Evolutionary conservation across 2,113 vertebrate genomes (phyloP), one percentile per base, ranked within the genome.

Genomic region (Aplodontia rufa): DNA sequence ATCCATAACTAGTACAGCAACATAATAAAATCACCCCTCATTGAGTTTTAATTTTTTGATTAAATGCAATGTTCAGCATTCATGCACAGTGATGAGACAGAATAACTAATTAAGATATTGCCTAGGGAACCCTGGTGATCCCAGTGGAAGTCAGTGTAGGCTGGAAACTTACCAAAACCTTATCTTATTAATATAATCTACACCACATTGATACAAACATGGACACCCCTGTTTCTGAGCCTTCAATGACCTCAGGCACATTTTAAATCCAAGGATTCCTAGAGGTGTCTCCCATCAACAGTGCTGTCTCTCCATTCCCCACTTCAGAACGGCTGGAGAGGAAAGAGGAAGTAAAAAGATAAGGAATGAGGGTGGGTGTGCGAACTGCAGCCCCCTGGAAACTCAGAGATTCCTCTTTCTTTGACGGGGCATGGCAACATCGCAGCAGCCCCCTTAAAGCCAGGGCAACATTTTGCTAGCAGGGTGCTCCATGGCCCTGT

Each of bases 381-480:
- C 92, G 97, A 96, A 96, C 96, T 96, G 37, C 85, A 97, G 84
- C 68, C 37, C 92, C 82, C 89, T 82, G 26, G 91, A 96, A 97
- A 86, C 74, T 47, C 22, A 32, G 37, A 24, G 22, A 2, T 87
- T 40, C 64, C n/a, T 93, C 58, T 97, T 96, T 88, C 91, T 97
- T 87, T 92, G 66, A 97, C 88, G 93, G 93, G 74, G 20, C 11
- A 0, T 97, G 75, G 66, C 87, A 94, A 87, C 89, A 95, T 81
- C 93, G 89, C 96, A 64, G 96, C 92, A 90, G 22, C 80, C 35
- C 19, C 35, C 19, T 2, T 69, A 96, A 76, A 96, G 91, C 80
- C 88, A 55, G 84, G 53, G 76, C 83, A 79, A 91, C 83, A 78
- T 53, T 37, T 8, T 66, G 64, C 62, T 95, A 91, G 85, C 71